Percentiles rank a stretch among this genome's conserved stretches.
Evolutionary conservation across 1,140 invertebrate genomes (phyloP).

Genomic region (Nebria ingens): DNA sequence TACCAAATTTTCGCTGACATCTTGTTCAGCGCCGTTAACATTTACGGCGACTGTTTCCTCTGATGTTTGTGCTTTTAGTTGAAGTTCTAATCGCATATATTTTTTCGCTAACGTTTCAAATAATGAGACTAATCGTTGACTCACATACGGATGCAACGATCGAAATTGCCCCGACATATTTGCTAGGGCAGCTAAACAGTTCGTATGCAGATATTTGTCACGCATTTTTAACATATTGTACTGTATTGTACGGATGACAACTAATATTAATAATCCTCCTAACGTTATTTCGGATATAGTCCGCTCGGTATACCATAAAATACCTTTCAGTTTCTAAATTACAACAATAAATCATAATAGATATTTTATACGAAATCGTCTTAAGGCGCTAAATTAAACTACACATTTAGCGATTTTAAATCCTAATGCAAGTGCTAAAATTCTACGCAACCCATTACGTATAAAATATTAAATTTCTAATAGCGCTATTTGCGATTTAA

Average conservation of each 20-base stretch:
- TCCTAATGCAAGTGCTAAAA: no score
- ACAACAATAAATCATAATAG: neutral
- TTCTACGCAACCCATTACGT: no score
- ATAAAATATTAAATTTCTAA: no score
- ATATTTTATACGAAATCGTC: neutral
- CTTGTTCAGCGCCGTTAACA: constrained; percentile 29
- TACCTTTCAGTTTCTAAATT: constrained; percentile 73
- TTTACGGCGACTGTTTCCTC: constrained; percentile 22
- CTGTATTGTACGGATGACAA: constrained; percentile 92
- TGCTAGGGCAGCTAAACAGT: constrained; percentile 92
- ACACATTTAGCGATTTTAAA: no score
- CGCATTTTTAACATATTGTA: constrained; percentile 96
- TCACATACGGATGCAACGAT: constrained; percentile 90
- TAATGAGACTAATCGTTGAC: constrained; percentile 80
- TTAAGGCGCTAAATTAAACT: no score
- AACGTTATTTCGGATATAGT: constrained; percentile 84
- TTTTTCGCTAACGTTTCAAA: constrained; percentile 81
- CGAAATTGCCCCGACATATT: constrained; percentile 96
- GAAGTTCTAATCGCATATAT: constrained; percentile 49
- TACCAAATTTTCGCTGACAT: constrained; percentile 32
- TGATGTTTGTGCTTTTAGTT: constrained; percentile 19
- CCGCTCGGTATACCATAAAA: constrained; percentile 87
- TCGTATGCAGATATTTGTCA: constrained; percentile 93
- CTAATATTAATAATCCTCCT: constrained; percentile 89
- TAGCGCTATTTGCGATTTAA: no score